A percentile compares a stretch with the other conserved stretches of the same genome.
Evolutionary conservation across 1,140 invertebrate genomes (phyloP).

Genomic region (Scaptomyza graminum): DNA sequence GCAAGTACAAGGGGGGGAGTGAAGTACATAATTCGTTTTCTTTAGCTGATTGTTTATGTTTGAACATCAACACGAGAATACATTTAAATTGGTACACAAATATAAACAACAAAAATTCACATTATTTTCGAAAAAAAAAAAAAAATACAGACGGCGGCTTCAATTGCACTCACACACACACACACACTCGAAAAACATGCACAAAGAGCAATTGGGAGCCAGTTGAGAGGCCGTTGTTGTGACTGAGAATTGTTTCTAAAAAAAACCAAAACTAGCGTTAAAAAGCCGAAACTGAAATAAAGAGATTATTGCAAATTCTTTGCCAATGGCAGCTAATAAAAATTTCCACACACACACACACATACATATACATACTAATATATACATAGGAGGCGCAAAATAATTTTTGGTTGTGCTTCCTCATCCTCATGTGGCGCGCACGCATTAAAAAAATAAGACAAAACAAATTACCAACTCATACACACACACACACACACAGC

Average conservation of each 20-base stretch:
- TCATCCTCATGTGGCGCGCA: conserved; percentile 61
- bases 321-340: conserved; percentile 1
- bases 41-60: conserved; percentile 54
- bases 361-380: neutral
- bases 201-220: conserved; percentile 11
- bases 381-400: conserved; percentile 3
- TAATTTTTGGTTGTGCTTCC: conserved; percentile 49
- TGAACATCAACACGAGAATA: conserved; percentile 43
- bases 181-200: conserved; percentile 1
- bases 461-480: conserved; percentile 1
- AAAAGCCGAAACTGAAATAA: conserved; percentile 38
- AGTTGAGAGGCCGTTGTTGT: conserved; percentile 6
- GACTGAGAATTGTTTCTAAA: neutral
- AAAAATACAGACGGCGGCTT: conserved; percentile 13
- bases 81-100: conserved; percentile 56
- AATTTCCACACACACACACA: conserved; percentile 1
- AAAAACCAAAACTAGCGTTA: conserved; percentile 16
- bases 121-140: conserved; percentile 25
- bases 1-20: neutral
- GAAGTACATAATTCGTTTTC: conserved; percentile 17
- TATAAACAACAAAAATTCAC: conserved; percentile 52
- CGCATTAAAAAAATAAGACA: conserved; percentile 43
- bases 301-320: conserved; percentile 34
- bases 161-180: conserved; percentile 18
- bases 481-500: conserved; percentile 47